These are phyloP conservation scores for Solenopsis invicta DNA, from an alignment of 1,140 invertebrate species.

Conservation along the genomic window DNA sequence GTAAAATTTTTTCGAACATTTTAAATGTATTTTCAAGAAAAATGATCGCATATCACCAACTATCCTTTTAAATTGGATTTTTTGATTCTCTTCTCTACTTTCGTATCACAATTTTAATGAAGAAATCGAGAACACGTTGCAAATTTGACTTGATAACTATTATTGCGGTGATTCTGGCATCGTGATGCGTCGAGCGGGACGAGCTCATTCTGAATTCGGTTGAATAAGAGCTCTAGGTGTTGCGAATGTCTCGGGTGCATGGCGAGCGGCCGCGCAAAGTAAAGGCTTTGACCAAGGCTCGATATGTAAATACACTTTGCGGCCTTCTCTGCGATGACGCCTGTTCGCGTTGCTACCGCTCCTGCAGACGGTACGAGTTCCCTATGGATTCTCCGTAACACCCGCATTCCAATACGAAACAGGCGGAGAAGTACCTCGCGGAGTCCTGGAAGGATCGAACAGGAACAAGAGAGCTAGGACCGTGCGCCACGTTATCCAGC, in stretches of 20 bases:
- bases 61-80: not conserved
- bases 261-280: constrained; percentile 74
- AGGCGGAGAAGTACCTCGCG: constrained; percentile 29
- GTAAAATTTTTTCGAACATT: not conserved
- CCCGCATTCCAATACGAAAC: constrained; percentile 53
- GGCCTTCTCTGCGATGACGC: constrained; percentile 66
- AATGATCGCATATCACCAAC: not conserved
- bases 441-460: constrained; percentile 62
- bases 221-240: constrained; percentile 60
- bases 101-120: not conserved
- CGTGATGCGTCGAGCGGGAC: constrained; percentile 7
- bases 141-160: constrained; percentile 45
- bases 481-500: constrained; percentile 40
- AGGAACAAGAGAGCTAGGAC: constrained; percentile 8
- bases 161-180: constrained; percentile 36
- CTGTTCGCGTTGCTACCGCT: constrained; percentile 45
- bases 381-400: constrained; percentile 70
- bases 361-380: constrained; percentile 58
- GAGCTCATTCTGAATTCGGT: constrained; percentile 69
- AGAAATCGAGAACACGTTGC: not conserved
- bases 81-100: not conserved
- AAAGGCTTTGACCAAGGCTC: constrained; percentile 83
- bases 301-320: constrained; percentile 83
- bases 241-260: constrained; percentile 55
- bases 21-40: not conserved